A percentile compares a stretch with the other conserved stretches of the same genome.
Conservation (phyloP, 1,140 invertebrate genomes). For the Drosophila bifasciata region DNA sequence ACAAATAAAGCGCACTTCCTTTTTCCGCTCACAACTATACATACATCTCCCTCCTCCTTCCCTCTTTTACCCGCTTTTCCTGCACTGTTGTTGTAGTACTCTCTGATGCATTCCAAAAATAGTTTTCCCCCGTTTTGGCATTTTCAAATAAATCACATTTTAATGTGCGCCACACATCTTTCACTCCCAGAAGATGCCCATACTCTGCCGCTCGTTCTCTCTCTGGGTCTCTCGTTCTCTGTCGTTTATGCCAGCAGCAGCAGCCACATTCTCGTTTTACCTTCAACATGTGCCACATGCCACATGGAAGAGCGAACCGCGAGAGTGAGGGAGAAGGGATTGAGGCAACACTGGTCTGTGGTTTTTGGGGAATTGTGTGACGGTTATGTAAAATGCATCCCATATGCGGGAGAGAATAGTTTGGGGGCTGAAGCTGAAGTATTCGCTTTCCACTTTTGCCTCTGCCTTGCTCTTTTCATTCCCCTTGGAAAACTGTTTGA, state of each 20-base stretch:
- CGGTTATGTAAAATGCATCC: no score
- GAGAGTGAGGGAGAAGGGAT: no score
- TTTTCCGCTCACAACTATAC: conserved; percentile 31
- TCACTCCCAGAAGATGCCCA: conserved; percentile 23
- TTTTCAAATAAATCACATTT: conserved; percentile 66
- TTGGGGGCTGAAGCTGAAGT: no score
- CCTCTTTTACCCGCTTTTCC: not conserved
- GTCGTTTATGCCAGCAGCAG: not conserved
- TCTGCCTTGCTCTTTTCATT: no score
- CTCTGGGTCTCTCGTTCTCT: conserved; percentile 1
- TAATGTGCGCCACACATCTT: conserved; percentile 59
- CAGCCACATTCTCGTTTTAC: conserved; percentile 37
- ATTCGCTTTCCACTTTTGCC: no score
- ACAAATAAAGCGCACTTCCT: conserved; percentile 68
- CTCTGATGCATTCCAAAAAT: conserved; percentile 55
- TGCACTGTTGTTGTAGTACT: not conserved
- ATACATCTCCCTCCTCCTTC: not conserved
- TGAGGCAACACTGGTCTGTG: no score
- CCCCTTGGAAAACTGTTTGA: no score
- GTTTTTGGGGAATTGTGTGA: no score
- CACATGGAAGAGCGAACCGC: no score
- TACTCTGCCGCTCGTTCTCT: no score
- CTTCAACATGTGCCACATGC: conserved; percentile 2
- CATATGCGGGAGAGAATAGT: no score
- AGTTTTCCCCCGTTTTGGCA: conserved; percentile 41